Percentiles rank a stretch among this genome's conserved stretches.
Conservation (phyloP, 2,797 vertebrate species). For the Amazonetta brasiliensis region DNA sequence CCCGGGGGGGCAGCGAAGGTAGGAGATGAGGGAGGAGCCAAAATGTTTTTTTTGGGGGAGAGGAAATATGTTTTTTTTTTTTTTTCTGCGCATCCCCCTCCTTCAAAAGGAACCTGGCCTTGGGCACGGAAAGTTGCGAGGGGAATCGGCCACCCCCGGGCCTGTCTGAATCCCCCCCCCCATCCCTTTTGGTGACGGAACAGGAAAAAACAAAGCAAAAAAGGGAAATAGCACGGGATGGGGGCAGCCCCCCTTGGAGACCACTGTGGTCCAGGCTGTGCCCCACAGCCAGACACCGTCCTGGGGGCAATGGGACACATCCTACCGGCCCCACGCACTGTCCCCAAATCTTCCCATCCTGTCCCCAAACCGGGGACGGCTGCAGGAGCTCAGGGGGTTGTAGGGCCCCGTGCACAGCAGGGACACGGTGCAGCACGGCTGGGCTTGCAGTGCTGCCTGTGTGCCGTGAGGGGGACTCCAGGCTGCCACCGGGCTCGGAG, state of each 20-base stretch:
- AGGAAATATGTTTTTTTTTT: not conserved
- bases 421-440: not conserved
- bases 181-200: not conserved
- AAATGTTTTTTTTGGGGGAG: not conserved
- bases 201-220: not conserved
- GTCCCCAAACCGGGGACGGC: not conserved
- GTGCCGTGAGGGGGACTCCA: slow-evolving; percentile 73
- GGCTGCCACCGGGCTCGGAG: not conserved
- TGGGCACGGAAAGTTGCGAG: not conserved
- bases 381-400: no score
- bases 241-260: not conserved
- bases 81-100: not conserved
- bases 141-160: not conserved
- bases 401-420: no score
- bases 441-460: slow-evolving; percentile 18
- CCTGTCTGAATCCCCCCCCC: not conserved
- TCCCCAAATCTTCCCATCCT: not conserved
- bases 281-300: fast-evolving
- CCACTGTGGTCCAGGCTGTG: not conserved
- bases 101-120: not conserved
- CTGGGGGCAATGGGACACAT: not conserved
- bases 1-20: fast-evolving
- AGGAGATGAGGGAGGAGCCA: not conserved
- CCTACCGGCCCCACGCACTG: not conserved
- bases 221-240: not conserved